Evolutionary conservation across 2,888 invertebrate species (phyloP).

Genomic region (Melieria picta): DNA sequence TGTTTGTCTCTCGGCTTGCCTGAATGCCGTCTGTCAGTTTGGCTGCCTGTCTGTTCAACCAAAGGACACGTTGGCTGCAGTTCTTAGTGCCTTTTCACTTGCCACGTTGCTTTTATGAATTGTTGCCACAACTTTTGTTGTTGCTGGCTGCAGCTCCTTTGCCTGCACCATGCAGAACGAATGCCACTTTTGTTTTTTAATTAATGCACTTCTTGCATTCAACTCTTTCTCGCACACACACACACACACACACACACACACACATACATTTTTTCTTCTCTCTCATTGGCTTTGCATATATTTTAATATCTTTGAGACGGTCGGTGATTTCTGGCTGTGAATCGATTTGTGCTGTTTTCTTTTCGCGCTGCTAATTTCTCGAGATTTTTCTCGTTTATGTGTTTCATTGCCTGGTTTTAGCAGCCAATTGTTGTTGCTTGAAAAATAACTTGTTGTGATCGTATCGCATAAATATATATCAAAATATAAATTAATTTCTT

Average conservation of each 20-base stretch:
- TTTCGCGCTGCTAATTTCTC: no score
- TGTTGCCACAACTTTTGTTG: not conserved
- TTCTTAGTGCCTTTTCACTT: no score
- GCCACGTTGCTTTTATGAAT: constrained; percentile 14
- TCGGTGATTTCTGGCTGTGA: no score
- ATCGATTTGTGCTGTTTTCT: no score
- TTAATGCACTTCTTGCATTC: not conserved
- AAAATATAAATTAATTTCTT: constrained; percentile 30
- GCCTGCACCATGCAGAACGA: not conserved
- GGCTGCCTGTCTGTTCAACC: constrained; percentile 9
- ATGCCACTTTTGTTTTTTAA: constrained; percentile 2
- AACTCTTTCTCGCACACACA: not conserved
- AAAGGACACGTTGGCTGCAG: no score
- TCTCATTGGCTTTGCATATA: not conserved
- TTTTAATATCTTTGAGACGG: not conserved
- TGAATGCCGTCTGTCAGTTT: not conserved
- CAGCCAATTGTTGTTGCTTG: not conserved
- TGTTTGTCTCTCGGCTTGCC: not conserved
- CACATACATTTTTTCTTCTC: not conserved
- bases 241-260: not conserved
- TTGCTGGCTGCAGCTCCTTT: not conserved
- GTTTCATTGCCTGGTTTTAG: not conserved
- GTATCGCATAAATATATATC: constrained; percentile 25
- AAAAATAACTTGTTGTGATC: constrained; percentile 30
- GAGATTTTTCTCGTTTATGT: no score